Evolutionary conservation across 1,140 invertebrate species (phyloP), one percentile per base, ranked within the genome.

Genomic region (Chelonus insularis): DNA sequence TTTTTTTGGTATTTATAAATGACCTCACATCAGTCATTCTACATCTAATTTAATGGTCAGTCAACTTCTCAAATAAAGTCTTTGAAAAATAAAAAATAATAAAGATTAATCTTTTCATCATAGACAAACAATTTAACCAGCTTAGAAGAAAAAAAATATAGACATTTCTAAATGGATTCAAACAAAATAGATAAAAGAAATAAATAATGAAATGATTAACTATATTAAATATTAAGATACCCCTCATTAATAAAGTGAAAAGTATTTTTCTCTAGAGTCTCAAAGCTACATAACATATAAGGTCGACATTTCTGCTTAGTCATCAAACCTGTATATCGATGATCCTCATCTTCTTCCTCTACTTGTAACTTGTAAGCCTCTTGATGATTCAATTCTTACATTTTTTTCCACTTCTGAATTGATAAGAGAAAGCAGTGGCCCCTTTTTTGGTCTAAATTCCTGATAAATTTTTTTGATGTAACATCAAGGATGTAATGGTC

Each of bases 371-470:
- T 7, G 11, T 48, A 32, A 36, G 29, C 9, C 29, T 34, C 50
- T 52, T 52, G 50, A 52, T 52, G 32, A 32, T 52, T 52, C 48
- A 51, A 60, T 69, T 68, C 63, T 52, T 57, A 63, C 57, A 56
- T 69, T 69, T 69, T 66, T 68, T 66, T 69, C 47, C 21, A 48
- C 45, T 48, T 60, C 66, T 63, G 68, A 66, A 14, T 55, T 14
- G 43, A 18, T 37, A 59, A 63, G 66, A 68, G 68, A 69, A 69
- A 69, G 58, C 68, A 65, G 39, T 54, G 25, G 36, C 36, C 45
- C 16, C 23, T 54, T 63, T 50, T 39, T 63, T 51, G 18, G 57
- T 57, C 48, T 34, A 63, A 36, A 34, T 45, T 25, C 20, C 14
- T 45, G 16, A 20, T 45, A n/a, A 5, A 20, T 45, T 45, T 45